Conservation (phyloP, 2,888 invertebrate genomes). For the Drosophila planitibia region DNA sequence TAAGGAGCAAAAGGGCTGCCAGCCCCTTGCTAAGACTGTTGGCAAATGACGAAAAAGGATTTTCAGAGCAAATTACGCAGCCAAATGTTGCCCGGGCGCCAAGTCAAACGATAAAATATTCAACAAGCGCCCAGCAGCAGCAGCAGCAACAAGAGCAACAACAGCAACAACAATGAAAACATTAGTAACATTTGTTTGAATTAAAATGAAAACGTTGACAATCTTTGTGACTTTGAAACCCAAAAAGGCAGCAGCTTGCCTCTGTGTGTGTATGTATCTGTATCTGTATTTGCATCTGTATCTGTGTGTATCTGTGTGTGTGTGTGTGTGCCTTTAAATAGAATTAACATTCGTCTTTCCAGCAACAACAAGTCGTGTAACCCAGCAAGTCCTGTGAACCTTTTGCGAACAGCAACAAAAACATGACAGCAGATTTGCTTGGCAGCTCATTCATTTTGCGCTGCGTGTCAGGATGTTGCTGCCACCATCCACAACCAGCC, state of each 20-base stretch:
- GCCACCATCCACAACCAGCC: conserved; percentile 8
- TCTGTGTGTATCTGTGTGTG: conserved; percentile 23
- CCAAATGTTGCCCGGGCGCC: conserved; percentile 78
- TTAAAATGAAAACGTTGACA: conserved; percentile 82
- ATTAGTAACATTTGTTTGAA: conserved; percentile 79
- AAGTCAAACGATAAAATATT: conserved; percentile 80
- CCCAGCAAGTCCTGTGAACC: conserved; percentile 61
- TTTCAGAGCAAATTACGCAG: conserved; percentile 66
- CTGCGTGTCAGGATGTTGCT: conserved; percentile 63
- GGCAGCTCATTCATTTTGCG: conserved; percentile 78
- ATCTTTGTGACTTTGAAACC: conserved; percentile 76
- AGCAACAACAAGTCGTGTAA: conserved; percentile 53
- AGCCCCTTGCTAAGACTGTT: conserved; percentile 18
- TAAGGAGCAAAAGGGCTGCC: conserved; percentile 28
- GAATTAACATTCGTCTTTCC: conserved; percentile 79
- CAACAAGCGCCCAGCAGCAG: conserved; percentile 69
- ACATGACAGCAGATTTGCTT: conserved; percentile 78
- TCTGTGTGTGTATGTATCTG: background rate
- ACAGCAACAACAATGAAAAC: conserved; percentile 67
- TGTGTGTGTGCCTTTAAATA: conserved; percentile 67
- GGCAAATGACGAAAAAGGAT: conserved; percentile 66
- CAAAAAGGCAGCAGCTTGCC: conserved; percentile 54
- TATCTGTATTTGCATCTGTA: background rate
- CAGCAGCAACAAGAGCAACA: conserved; percentile 47
- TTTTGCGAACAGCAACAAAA: conserved; percentile 64